phyloP scores from a whole-genome alignment of 2,888 invertebrate genomes.

The Aethes cnicana region DNA sequence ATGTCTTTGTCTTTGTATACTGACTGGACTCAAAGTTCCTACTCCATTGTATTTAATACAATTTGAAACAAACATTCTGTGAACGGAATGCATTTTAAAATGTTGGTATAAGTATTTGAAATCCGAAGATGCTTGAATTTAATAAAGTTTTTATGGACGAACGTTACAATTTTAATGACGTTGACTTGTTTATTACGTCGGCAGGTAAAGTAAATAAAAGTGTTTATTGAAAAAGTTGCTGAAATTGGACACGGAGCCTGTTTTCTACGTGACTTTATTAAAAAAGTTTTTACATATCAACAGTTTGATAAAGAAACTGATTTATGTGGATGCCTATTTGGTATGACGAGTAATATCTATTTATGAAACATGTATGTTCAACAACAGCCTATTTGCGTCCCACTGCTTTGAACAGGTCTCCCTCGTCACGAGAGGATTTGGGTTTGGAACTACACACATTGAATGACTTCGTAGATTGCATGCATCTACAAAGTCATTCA shows the following conservation, averaged over 20 bases:
- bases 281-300: conserved; percentile 28
- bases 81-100: no score
- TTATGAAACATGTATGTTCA: background rate
- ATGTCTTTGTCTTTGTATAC: no score
- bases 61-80: no score
- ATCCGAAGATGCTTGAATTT: background rate
- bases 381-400: no score
- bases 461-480: no score
- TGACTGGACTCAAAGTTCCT: no score
- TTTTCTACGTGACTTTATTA: conserved; percentile 23
- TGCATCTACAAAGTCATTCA: no score
- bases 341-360: background rate
- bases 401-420: no score
- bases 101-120: no score
- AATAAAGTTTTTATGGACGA: background rate
- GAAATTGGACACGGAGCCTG: conserved; percentile 31
- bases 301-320: background rate
- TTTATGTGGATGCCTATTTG: background rate
- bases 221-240: conserved; percentile 40
- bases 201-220: conserved; percentile 29
- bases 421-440: no score
- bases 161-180: background rate
- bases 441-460: no score
- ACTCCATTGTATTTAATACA: no score
- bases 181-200: background rate